Percentiles rank a stretch among this genome's conserved stretches.
phyloP scores from a whole-genome alignment of 2,888 invertebrate species.

The Tinea semifulvella region DNA sequence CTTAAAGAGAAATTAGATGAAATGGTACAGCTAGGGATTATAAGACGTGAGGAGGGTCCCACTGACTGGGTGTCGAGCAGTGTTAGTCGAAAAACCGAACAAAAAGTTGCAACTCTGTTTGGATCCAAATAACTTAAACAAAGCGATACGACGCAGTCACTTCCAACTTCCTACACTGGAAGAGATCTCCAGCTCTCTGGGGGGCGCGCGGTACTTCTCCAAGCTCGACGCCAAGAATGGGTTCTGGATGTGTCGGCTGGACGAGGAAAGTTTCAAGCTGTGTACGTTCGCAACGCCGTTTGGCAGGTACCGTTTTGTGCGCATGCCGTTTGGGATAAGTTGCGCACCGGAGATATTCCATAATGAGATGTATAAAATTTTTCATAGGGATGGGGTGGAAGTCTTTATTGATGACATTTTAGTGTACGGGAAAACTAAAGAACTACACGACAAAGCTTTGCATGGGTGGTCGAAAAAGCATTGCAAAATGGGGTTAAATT shows the following conservation, averaged over 20 bases:
- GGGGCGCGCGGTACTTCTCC: conserved; percentile 17
- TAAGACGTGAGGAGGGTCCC: no score
- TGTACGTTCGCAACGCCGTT: conserved; percentile 14
- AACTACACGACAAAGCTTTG: conserved; percentile 18
- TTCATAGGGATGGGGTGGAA: conserved; percentile 16
- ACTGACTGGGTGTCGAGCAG: no score
- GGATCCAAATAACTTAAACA: no score
- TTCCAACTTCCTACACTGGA: conserved; percentile 19
- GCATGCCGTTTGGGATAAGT: conserved; percentile 11
- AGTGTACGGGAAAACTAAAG: conserved; percentile 14
- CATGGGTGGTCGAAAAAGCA: no score
- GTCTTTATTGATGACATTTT: conserved; percentile 15
- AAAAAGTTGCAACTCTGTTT: no score
- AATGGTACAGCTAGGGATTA: no score
- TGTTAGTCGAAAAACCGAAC: no score
- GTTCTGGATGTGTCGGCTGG: conserved; percentile 2
- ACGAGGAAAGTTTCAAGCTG: conserved; percentile 12
- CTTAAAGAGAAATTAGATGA: no score
- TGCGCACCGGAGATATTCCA: conserved; percentile 18
- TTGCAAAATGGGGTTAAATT: no score
- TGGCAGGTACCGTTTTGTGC: conserved; percentile 9
- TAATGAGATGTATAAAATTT: conserved; percentile 18
- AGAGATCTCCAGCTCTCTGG: conserved; percentile 16
- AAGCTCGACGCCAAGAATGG: conserved; percentile 17
- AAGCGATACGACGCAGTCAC: no score